Conservation (phyloP, 2,797 vertebrate species). For the Peromyscus melanophrys region DNA sequence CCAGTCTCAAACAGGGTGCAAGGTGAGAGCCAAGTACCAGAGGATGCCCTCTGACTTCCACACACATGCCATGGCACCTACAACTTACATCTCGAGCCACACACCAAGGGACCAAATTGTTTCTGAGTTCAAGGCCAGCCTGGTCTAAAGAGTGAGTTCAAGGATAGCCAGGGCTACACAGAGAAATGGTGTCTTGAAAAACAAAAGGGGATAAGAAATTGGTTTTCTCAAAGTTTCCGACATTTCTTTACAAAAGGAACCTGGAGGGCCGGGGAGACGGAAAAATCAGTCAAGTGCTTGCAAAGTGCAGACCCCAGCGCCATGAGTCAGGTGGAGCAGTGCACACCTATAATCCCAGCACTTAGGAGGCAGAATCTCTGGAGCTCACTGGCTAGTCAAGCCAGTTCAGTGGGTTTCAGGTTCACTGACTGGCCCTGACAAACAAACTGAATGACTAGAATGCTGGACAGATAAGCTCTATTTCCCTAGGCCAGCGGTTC, state of each 20-base stretch:
- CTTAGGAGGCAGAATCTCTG: not conserved
- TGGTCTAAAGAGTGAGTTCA: not conserved
- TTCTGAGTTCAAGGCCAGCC: too few species aligned
- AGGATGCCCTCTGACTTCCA: not conserved
- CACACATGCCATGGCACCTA: not conserved
- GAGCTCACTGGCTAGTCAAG: not conserved
- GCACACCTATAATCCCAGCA: not conserved
- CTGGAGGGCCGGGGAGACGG: not conserved
- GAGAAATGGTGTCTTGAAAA: not conserved
- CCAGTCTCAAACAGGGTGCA: not conserved
- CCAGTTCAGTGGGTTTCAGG: not conserved
- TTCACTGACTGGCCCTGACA: not conserved
- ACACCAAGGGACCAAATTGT: not conserved
- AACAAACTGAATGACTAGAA: not conserved
- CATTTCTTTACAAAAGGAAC: not conserved
- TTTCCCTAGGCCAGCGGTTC: not conserved
- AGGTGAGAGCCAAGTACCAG: not conserved
- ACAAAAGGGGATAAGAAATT: not conserved
- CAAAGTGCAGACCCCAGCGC: not conserved
- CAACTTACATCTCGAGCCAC: not conserved
- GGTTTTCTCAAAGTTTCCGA: not conserved
- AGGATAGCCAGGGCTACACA: not conserved
- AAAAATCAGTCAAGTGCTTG: too few species aligned
- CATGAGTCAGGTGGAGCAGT: not conserved
- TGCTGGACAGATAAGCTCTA: not conserved